Conservation (phyloP, 2,113 vertebrate species). For the Syrmaticus mikado region DNA sequence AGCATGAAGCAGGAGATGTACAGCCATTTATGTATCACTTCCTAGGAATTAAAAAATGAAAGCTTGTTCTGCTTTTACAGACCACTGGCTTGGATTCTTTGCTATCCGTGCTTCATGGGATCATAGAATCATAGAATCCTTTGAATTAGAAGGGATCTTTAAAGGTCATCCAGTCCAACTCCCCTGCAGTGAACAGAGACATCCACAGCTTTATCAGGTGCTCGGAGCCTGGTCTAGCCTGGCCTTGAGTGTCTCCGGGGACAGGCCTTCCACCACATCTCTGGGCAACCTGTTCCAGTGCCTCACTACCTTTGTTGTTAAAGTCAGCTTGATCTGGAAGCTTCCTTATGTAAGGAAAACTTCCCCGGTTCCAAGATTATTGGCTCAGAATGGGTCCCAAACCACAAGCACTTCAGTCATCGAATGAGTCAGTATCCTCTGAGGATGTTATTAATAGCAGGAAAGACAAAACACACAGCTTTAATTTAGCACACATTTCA, state of each 20-base stretch:
- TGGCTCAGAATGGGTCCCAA: conserved; percentile 61
- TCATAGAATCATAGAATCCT: neutral
- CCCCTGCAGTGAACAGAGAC: too few species aligned
- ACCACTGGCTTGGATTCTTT: neutral
- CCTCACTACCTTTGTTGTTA: too few species aligned
- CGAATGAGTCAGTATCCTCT: conserved; percentile 76
- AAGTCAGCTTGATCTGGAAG: neutral
- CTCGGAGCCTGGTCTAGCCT: too few species aligned
- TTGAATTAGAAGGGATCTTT: too few species aligned
- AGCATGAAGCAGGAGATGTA: neutral
- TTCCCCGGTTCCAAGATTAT: conserved; percentile 46
- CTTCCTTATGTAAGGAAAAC: neutral
- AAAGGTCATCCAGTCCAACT: too few species aligned
- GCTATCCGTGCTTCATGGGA: neutral
- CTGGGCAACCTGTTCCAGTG: too few species aligned
- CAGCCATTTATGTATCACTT: neutral
- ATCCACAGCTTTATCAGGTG: too few species aligned
- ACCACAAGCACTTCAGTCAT: conserved; percentile 76
- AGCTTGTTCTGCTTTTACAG: neutral
- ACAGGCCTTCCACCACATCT: too few species aligned
- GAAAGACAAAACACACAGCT: conserved; percentile 48
- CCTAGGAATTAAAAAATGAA: neutral
- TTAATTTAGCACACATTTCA: conserved; percentile 60
- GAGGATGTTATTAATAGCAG: conserved; percentile 71
- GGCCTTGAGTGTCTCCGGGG: too few species aligned